A percentile compares a stretch with the other conserved stretches of the same genome.
Evolutionary conservation across 2,797 vertebrate genomes (phyloP).

Genomic region (Acipenser oxyrinchus): DNA sequence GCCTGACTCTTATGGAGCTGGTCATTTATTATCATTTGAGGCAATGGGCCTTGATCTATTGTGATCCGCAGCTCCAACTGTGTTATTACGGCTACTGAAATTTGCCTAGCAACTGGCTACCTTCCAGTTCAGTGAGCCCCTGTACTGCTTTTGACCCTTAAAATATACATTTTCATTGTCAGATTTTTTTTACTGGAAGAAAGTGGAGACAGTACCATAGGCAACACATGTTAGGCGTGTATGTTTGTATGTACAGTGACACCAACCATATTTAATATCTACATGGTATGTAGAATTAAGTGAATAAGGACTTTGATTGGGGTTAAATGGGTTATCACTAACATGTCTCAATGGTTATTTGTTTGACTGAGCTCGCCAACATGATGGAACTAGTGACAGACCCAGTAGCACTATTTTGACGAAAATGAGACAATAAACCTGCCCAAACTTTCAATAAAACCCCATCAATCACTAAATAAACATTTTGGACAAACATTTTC

Average conservation of each 20-base stretch:
- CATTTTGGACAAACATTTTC: too few species aligned
- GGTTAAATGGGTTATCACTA: too few species aligned
- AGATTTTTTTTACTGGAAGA: neutral
- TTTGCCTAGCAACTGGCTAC: constrained; percentile 43
- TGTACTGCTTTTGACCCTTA: constrained; percentile 28
- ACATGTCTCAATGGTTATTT: too few species aligned
- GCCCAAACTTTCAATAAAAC: too few species aligned
- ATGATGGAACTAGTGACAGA: too few species aligned
- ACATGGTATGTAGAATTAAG: too few species aligned
- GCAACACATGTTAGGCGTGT: neutral
- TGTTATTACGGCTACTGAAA: constrained; percentile 33
- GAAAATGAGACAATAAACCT: too few species aligned
- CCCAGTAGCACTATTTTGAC: too few species aligned
- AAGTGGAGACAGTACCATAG: neutral
- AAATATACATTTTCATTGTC: constrained; percentile 16
- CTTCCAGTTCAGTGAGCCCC: constrained; percentile 35
- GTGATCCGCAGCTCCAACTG: constrained; percentile 30
- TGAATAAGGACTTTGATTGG: too few species aligned
- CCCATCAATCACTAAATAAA: too few species aligned
- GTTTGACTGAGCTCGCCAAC: too few species aligned
- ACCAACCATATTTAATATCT: too few species aligned
- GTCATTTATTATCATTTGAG: constrained; percentile 55
- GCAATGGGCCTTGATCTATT: constrained; percentile 32
- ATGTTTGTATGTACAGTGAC: neutral
- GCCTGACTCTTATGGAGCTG: constrained; percentile 41